Evolutionary conservation across 2,888 invertebrate genomes (phyloP), one percentile per base, ranked within the genome.

Genomic region (Eupithecia vulgata): DNA sequence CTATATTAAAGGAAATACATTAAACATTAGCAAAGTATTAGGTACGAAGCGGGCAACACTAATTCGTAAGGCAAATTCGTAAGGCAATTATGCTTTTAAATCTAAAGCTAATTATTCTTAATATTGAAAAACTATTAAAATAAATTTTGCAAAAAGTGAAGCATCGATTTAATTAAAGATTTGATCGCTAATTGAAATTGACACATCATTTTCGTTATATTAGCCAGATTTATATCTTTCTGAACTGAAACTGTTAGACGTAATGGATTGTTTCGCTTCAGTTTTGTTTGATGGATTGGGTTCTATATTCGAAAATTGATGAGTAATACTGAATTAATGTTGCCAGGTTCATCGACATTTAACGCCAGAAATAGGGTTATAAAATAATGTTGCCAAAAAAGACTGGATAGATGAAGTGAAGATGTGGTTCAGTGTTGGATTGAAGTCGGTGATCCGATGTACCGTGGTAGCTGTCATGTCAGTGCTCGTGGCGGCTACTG

Each of bases 401-500:
- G 68, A 45, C 37, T 45, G 61, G 25, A 70, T 57, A 68, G 59
- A 48, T 37, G 81, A 76, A 71, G 74, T 79, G 72, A 80, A 75
- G 68, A 81, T 83, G 85, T 83, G 81, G 82, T 72, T 75, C 75
- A 76, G 82, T 76, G 80, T 79, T 68, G 85, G 70, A 48, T 75
- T 89, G 85, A 86, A 81, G 84, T 82, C 81, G 67, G 77, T 88
- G 80, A 71, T 90, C 71, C 81, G 86, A 76, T 86, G 83, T 73
- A 81, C 84, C 71, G 77, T 88, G 78, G 71, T 93, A 78, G 84
- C 84, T 15, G 80, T 86, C 71, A 82, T 88, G 83, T 86, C 86
- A 1, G 89, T 83, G 21, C 74, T 89, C 71, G 93, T 91, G 67
- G 75, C 82, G n/a, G 92, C 89, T 1, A 91, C 92, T 0, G 93